A percentile compares a stretch with the other conserved stretches of the same genome.
Conservation (phyloP, 2,113 vertebrate genomes). For the Periophthalmodon schlosseri region DNA sequence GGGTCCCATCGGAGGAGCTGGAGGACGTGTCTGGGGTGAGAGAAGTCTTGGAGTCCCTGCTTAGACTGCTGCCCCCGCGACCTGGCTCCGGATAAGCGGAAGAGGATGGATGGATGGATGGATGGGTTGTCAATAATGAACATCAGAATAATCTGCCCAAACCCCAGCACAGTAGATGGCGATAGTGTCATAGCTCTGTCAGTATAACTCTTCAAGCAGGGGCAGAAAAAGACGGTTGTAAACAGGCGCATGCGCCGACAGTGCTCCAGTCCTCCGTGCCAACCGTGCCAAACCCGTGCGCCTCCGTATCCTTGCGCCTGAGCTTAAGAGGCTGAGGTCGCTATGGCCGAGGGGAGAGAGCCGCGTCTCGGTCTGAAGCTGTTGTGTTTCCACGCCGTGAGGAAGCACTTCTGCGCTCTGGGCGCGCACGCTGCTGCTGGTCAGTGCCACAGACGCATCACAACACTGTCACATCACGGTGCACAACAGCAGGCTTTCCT, state of each 20-base stretch:
- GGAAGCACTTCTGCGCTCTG: not conserved
- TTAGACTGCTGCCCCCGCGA: too few relatives aligned
- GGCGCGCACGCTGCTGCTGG: not conserved
- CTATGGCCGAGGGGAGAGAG: not conserved
- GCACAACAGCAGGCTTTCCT: not conserved
- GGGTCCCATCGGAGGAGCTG: too few relatives aligned
- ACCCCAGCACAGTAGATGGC: not conserved
- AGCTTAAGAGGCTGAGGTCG: not conserved
- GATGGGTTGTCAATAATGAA: too few relatives aligned
- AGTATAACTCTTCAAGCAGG: not conserved
- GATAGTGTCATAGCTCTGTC: not conserved
- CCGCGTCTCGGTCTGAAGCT: not conserved
- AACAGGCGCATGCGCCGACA: too few relatives aligned
- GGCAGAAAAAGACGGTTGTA: not conserved
- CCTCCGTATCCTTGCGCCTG: not conserved
- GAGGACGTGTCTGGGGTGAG: too few relatives aligned
- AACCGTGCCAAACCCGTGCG: too few relatives aligned
- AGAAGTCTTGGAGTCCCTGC: too few relatives aligned
- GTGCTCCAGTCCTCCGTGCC: too few relatives aligned
- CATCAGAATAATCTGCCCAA: too few relatives aligned
- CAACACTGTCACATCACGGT: not conserved
- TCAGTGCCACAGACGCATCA: not conserved
- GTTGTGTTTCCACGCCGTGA: constrained; percentile 4
- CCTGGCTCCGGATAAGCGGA: too few relatives aligned
- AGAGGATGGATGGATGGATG: too few relatives aligned